Percentiles rank a stretch among this genome's conserved stretches.
Evolutionary conservation across 2,888 invertebrate genomes (phyloP).

Genomic region (Eristalis arbustorum): DNA sequence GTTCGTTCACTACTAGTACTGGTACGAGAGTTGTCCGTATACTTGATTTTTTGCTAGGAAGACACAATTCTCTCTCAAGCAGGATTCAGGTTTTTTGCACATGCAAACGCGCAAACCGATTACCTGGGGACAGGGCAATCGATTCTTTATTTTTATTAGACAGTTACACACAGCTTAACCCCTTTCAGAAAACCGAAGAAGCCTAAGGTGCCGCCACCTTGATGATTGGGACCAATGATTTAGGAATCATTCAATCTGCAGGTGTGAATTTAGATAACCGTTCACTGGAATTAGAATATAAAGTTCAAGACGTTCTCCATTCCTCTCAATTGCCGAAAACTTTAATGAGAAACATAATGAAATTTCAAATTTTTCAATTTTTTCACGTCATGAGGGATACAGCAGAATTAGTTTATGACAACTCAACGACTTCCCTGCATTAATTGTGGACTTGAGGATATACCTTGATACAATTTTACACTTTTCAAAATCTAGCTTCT

Average conservation of each 20-base stretch:
- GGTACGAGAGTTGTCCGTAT: neutral
- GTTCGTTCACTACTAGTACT: conserved; percentile 11
- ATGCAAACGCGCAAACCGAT: conserved; percentile 39
- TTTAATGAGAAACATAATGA: conserved; percentile 34
- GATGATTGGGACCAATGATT: conserved; percentile 60
- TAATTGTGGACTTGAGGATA: too few species aligned
- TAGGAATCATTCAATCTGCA: conserved; percentile 68
- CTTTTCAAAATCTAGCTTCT: too few species aligned
- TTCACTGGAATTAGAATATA: conserved; percentile 52
- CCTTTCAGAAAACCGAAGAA: neutral
- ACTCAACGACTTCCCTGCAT: too few species aligned
- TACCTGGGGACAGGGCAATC: conserved; percentile 44
- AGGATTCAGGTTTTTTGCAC: conserved; percentile 48
- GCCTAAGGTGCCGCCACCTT: conserved; percentile 26
- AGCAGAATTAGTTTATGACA: conserved; percentile 14
- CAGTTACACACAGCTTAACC: conserved; percentile 44
- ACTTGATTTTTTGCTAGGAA: conserved; percentile 1
- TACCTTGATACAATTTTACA: too few species aligned
- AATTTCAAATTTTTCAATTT: conserved; percentile 10
- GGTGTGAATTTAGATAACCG: conserved; percentile 69
- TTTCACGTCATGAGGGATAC: conserved; percentile 19
- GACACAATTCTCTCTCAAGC: conserved; percentile 17
- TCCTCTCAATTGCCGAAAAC: neutral
- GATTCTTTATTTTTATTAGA: conserved; percentile 63
- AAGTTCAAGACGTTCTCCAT: conserved; percentile 52